Evolutionary conservation across 1,140 invertebrate genomes (phyloP), one percentile per base, ranked within the genome.

Genomic region (Bombus consobrinus): DNA sequence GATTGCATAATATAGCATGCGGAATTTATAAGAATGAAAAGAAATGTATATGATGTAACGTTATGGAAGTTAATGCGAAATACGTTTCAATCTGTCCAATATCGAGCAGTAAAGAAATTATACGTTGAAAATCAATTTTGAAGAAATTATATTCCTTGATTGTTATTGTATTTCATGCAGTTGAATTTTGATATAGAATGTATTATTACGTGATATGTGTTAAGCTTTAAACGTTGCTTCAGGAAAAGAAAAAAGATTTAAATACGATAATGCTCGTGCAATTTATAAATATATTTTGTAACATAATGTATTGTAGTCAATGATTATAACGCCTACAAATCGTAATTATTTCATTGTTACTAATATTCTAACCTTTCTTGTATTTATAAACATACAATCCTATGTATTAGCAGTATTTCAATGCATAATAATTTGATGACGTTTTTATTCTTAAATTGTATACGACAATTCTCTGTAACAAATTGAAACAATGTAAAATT

Each of bases 241-340:
- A 80, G 12, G 8, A 66, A 75, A 83, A 66, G 25, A 47, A 59
- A 41, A 34, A 41, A 34, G 18, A 73, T 88, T 41, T 62, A 64
- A 76, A 71, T 66, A 39, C 34, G 32, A 81, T 72, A 76, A 75
- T 75, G 37, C 57, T 43, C 25, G 47, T 72, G 57, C 80, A 43
- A 87, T 86, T 80, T 89, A 89, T 89, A 89, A 87, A 87, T 89
- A 89, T 89, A 89, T 89, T 86, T 89, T 89, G 64, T 89, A 89
- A 87, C 77, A 87, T 86, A 88, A 88, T 57, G 66, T 81, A 82
- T 34, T 22, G 32, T 82, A 22, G 13, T 41, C 9, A 22, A 28
- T 62, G 9, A 80, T 37, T 73, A 34, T 69, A 76, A 83, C n/a
- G 25, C 22, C 53, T 78, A 62, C 32, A 43, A 80, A 64, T 80